Conservation (phyloP, 2,797 vertebrate species). For the Nyctalus aviator region DNA sequence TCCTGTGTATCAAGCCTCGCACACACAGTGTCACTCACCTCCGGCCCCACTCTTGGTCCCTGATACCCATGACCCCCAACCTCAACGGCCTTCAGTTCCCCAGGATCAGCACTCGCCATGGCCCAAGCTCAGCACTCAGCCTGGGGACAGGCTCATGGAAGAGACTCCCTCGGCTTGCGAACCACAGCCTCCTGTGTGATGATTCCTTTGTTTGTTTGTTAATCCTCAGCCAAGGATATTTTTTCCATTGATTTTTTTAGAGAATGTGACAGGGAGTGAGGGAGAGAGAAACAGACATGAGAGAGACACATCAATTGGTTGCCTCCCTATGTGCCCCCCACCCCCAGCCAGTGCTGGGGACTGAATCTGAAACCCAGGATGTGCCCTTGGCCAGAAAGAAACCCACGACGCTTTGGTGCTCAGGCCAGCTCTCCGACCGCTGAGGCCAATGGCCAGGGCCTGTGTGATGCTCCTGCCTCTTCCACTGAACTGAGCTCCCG, state of each 20-base stretch:
- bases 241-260: no score
- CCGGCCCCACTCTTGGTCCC: background rate
- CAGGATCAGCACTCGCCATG: background rate
- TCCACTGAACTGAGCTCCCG: background rate
- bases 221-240: no score
- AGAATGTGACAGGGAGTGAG: no score
- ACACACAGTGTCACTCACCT: background rate
- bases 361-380: no score
- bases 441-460: background rate
- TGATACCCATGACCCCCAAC: background rate
- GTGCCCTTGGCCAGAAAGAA: no score
- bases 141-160: background rate
- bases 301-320: no score
- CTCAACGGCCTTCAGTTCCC: background rate
- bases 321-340: no score
- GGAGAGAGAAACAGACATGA: no score
- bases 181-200: accelerated
- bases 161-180: background rate
- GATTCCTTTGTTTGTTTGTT: background rate
- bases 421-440: no score
- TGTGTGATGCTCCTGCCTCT: background rate
- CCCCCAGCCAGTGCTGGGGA: no score
- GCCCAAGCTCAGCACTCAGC: background rate
- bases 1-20: background rate
- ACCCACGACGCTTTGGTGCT: no score